A percentile compares a stretch with the other conserved stretches of the same genome.
Evolutionary conservation across 2,888 invertebrate species (phyloP).

Genomic region (Apeira syringaria): DNA sequence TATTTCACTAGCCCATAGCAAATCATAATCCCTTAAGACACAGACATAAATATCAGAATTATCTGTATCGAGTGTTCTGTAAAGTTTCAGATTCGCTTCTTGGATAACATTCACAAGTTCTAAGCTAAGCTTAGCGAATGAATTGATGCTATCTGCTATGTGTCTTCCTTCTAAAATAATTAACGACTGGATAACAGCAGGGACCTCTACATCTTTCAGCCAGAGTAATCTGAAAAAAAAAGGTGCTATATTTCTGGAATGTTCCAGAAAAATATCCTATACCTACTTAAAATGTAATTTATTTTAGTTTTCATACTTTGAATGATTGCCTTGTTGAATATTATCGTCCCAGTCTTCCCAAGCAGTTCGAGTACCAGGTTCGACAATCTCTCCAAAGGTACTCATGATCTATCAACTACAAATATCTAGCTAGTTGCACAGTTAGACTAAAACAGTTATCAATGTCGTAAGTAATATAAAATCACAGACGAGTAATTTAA

Average conservation of each 20-base stretch:
- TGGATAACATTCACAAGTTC: slow-evolving; percentile 52
- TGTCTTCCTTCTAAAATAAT: slow-evolving; percentile 69
- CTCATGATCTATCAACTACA: slow-evolving; percentile 52
- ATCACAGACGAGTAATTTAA: too few relatives aligned
- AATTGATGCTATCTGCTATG: slow-evolving; percentile 54
- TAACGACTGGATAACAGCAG: slow-evolving; percentile 51
- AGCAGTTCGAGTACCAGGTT: slow-evolving; percentile 62
- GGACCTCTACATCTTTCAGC: slow-evolving; percentile 38
- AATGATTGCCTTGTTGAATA: slow-evolving; percentile 30
- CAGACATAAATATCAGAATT: slow-evolving; percentile 58
- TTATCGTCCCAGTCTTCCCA: slow-evolving; percentile 78
- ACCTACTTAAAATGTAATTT: too few relatives aligned
- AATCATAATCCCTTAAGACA: slow-evolving; percentile 60
- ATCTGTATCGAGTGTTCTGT: slow-evolving; percentile 42
- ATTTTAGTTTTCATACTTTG: slow-evolving; percentile 37
- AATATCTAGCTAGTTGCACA: too few relatives aligned
- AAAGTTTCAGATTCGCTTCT: slow-evolving; percentile 57
- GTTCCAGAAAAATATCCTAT: neutral
- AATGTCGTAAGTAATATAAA: too few relatives aligned
- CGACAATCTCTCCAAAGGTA: slow-evolving; percentile 70
- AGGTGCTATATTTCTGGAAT: too few relatives aligned
- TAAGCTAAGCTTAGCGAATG: slow-evolving; percentile 39
- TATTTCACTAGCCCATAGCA: slow-evolving; percentile 64
- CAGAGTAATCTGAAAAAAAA: slow-evolving; percentile 57
- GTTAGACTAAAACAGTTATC: too few relatives aligned